Evolutionary conservation across 2,888 invertebrate species (phyloP), one percentile per base, ranked within the genome.

Genomic region (Zhengitettix transpicula): DNA sequence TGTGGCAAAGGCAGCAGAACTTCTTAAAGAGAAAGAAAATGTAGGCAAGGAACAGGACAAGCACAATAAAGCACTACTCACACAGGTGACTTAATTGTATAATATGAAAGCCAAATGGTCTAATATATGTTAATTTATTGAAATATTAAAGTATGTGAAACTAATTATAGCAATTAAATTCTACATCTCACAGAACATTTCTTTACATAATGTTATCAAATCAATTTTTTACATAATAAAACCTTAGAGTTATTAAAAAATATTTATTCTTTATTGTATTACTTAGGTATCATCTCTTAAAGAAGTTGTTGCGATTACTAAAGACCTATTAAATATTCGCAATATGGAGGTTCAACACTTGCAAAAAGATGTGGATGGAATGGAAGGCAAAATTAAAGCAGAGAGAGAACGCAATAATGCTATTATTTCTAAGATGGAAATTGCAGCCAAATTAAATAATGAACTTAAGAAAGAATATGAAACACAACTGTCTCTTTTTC

Each of bases 251-350:
- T 28, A 28, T 28, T 28, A 5, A 28, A 2, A 28, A 5, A 28
- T 28, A 7, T 2, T 28, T 5, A 28, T 5, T 28, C 28, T 28
- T 28, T 28, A 28, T 28, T 28, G 2, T 28, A 28, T 28, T 52
- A 59, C 80, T 10, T 87, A 90, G 71, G 84, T 88, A 10, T 77
- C 80, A 52, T 87, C 89, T 1, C 74, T 89, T 42, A 89, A 88
- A 70, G 89, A 90, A 68, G 89, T 90, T 54, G 81, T 88, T n/a
- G 73, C 78, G 11, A 87, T 90, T 61, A 89, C 89, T 2, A 89
- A 88, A 70, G 87, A 89, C 66, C 74, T 90, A 68, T 71, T 90
- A 28, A 84, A 85, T 67, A 85, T 90, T 55, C 81, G 89, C 64
- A 89, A 85, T 68, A 77, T 84, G 59, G 90, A 90, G 75, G 59